Evolutionary conservation across 2,888 invertebrate species (phyloP).

Genomic region (Diloba caeruleocephala): DNA sequence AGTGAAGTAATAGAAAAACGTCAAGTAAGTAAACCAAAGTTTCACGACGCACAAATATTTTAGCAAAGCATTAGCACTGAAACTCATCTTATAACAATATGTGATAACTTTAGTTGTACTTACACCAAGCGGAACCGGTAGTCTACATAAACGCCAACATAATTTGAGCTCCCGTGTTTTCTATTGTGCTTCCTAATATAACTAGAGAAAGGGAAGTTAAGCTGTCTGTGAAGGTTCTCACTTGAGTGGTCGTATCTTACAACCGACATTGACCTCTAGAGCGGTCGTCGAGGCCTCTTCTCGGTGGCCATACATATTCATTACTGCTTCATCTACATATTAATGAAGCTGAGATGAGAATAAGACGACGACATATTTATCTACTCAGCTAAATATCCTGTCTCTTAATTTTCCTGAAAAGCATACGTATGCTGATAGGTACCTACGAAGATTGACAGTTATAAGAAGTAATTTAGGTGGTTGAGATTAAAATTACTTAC

Average conservation of each 20-base stretch:
- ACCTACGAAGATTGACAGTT: constrained; percentile 3
- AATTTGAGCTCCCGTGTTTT: constrained; percentile 60
- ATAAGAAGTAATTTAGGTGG: background rate
- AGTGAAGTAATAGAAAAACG: constrained; percentile 9
- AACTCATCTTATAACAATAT: constrained; percentile 49
- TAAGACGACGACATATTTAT: constrained; percentile 62
- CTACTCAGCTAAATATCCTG: constrained; percentile 44
- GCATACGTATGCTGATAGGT: constrained; percentile 5
- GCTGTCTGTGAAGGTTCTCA: constrained; percentile 61
- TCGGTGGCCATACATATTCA: constrained; percentile 78
- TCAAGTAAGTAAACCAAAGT: constrained; percentile 5
- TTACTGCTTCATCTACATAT: constrained; percentile 77
- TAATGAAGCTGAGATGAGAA: constrained; percentile 71
- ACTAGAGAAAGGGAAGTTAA: constrained; percentile 62
- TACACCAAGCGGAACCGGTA: constrained; percentile 70
- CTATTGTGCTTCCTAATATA: constrained; percentile 53
- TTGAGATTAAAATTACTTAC: too few species aligned
- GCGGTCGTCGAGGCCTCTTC: constrained; percentile 76
- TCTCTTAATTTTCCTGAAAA: constrained; percentile 41
- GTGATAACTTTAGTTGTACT: constrained; percentile 58
- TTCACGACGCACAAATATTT: constrained; percentile 36
- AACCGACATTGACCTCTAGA: constrained; percentile 83
- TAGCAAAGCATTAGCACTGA: constrained; percentile 53
- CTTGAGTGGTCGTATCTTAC: constrained; percentile 66
- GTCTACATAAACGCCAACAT: constrained; percentile 57